Evolutionary conservation across 2,888 invertebrate species (phyloP), one percentile per base, ranked within the genome.

Genomic region (Heteropelma amictum): DNA sequence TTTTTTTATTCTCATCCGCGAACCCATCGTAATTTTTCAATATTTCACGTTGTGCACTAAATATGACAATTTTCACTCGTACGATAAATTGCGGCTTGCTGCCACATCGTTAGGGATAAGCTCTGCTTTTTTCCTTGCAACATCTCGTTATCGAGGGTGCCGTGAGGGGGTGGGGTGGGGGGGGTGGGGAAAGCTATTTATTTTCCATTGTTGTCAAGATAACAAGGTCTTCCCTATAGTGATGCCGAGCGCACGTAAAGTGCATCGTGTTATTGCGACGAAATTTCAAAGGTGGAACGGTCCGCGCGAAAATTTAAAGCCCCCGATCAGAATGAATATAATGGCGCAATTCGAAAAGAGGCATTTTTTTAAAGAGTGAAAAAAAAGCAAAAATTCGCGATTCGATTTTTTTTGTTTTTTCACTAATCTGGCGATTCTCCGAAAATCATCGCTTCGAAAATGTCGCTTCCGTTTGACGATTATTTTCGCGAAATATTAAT

Each of bases 181-280:
- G n/a, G n/a, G n/a, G n/a, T n/a, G n/a, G 14, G 17, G n/a, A 5
- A 38, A n/a, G n/a, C 33, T 38, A 63, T 54, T 38, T 35, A 54
- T 40, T 63, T 63, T 51, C 63, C 19, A 28, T 51, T 51, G 26
- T 51, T 28, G 21, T 51, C 35, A 40, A 14, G 63, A 26, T 63
- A 63, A 63, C 63, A 63, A 63, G 63, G 38, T 19, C 33, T 35
- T 21, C 54, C 49, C 17, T 38, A 26, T n/a, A 38, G 19, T 26
- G 38, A 35, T 38, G 21, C 30, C 8, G 38, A 51, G 26, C 3
- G 12, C 30, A 10, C 7, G 12, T 49, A 38, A 38, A 63, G 28
- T 26, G 1, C 17, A 12, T n/a, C 3, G 38, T 23, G 26, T 17
- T 63, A 63, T 40, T n/a, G 51, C 12, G 7, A 17, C 19, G 14